Base-by-base conservation (phyloP, 2,888 invertebrate genomes). In the Agrotis ipsilon region DNA sequence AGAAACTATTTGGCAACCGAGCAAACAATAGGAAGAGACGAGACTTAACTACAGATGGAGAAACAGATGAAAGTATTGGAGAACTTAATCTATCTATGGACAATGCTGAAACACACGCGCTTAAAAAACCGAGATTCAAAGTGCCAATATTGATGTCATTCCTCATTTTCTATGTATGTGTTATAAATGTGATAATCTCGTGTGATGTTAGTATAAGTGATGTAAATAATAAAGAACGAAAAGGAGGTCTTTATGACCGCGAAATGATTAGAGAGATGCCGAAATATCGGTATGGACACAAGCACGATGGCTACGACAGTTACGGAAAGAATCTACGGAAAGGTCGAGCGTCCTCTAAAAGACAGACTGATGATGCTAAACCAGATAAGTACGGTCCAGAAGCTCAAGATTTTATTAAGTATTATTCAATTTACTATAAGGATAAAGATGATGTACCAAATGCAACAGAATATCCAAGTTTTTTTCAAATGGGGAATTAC, bases 171-270 rank as follows among this genome's bases (percentile, higher is more conserved):
- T 94, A 94, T 89, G 24, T 94, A 78, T 95, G 92, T 93, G 87
- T 94, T 90, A 85, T 93, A 86, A 95, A 96, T 94, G 94, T 96
- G 93, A 94, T 96, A 95, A 91, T 92, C 90, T 89, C 86, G 92
- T 96, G 96, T 94, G 94, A 95, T 94, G 94, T 90, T 93, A 95
- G 92, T 92, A 89, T 93, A 88, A 95, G 89, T 91, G 86, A 91
- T 90, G 86, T 92, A 89, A 91, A 92, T 92, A 89, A 85, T 77
- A 90, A 90, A 84, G 85, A 82, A 68, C 80, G 78, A 74, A 89
- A 90, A 85, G 83, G 78, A 86, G 83, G 80, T 73, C 63, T 86
- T 14, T 84, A 87, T 70, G 87, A 83, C 55, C 81, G 89, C 68
- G 84, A 81, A 68, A 76, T 85, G 73, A 75, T 80, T 39, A 90